Base-by-base conservation (phyloP, 92 coral and sea anemone genomes). In the Galaxea fascicularis region DNA sequence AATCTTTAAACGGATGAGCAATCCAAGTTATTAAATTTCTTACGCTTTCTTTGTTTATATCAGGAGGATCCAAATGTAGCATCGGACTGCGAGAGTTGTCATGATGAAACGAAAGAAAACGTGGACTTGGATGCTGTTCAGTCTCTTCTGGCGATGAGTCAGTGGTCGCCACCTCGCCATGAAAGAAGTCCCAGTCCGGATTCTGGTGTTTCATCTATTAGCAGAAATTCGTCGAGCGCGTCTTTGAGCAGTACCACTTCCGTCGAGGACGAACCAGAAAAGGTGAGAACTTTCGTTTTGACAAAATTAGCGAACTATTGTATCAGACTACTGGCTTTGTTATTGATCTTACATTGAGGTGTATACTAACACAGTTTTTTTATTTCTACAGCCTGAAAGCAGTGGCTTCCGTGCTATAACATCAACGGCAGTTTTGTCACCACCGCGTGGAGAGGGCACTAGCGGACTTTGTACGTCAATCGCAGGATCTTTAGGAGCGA, bases 101-200 rank as follows among this genome's bases (percentile, higher is more conserved):
- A 85, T 29, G 79, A 78, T 80, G 95, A 92, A 59, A 74, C 85
- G 46, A 87, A 64, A 41, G 92, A 85, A 51, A 89, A 83, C 78
- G 93, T 92, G 56, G 99, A 96, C 82, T 93, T 96, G 10, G 98
- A 95, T 82, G 99, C 99, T 52, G 99, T 96, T 0, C 99, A 96
- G 74, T 96, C 99, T 15, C 93, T 96, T 17, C 92, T 96, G 73
- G 99, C 99, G 4, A 96, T 96, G 94, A 96, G 99, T 79, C 96
- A 91, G 85, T 96, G 99, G 99, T 91, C 98, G 77, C 99, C 99
- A 14, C 99, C 98, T 53, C 82, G 91, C 54, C 97, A 96, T 44
- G 99, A 94, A 70, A 84, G 98, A 85, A 89, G 81, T 65, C 89
- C 98, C 11, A 94, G 95, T 71, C 98, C 98, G 29, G 92, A 92